Conservation (phyloP, 2,888 invertebrate species). For the Odontothrips loti region DNA sequence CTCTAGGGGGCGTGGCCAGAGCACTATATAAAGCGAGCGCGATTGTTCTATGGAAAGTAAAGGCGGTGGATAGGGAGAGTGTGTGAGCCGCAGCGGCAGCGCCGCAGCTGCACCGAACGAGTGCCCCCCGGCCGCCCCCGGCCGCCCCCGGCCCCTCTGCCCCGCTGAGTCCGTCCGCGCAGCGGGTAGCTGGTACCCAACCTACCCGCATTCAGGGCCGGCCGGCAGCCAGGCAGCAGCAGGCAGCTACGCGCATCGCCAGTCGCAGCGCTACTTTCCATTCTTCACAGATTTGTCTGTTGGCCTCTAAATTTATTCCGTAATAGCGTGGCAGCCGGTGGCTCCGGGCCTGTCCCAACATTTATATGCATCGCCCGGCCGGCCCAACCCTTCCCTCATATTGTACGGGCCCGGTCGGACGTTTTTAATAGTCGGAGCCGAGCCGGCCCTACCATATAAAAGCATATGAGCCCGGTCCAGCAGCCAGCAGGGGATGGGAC, state of each 20-base stretch:
- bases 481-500: no score
- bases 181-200: background rate
- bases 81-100: background rate
- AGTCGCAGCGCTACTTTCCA: background rate
- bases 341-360: slow-evolving; percentile 15
- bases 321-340: background rate
- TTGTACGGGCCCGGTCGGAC: slow-evolving; percentile 16
- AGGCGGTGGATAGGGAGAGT: background rate
- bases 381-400: slow-evolving; percentile 7
- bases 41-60: no score
- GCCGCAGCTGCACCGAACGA: background rate
- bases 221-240: background rate
- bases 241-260: background rate
- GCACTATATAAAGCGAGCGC: no score
- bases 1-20: no score
- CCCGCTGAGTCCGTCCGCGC: background rate
- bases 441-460: slow-evolving; percentile 4
- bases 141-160: background rate
- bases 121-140: background rate
- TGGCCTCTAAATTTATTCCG: slow-evolving; percentile 13
- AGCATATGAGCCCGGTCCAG: background rate
- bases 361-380: slow-evolving; percentile 22
- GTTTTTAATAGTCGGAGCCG: slow-evolving; percentile 13
- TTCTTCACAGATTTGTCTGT: slow-evolving; percentile 25
- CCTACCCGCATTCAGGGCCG: background rate